A percentile compares a stretch with the other conserved stretches of the same genome.
These are phyloP conservation scores for Plecotus auritus DNA, from an alignment of 2,113 vertebrate species.

Conservation along the genomic window DNA sequence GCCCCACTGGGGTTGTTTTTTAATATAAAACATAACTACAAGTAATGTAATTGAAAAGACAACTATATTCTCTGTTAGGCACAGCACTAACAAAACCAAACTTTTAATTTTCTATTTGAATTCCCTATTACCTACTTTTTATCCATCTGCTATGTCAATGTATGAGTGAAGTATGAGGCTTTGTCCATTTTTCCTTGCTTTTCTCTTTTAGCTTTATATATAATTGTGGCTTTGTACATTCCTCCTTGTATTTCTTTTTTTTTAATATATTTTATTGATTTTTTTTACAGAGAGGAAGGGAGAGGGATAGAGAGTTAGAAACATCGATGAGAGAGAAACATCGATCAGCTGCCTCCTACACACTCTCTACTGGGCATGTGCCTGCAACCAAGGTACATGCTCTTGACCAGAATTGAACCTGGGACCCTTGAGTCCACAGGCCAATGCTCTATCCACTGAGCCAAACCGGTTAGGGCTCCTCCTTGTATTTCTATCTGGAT, in stretches of 20 bases:
- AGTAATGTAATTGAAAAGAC: background rate
- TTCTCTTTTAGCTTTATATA: background rate
- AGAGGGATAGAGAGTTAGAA: no score
- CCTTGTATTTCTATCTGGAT: background rate
- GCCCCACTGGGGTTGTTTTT: background rate
- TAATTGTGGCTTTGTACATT: background rate
- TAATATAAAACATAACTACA: slow-evolving; percentile 42
- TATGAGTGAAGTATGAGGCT: background rate
- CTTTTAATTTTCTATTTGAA: background rate
- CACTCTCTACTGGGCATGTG: no score
- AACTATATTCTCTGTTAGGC: background rate
- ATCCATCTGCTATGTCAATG: background rate
- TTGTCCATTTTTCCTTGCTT: background rate
- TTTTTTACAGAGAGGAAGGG: no score
- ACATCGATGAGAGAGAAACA: no score
- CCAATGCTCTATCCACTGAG: no score
- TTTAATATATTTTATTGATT: no score
- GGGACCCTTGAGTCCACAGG: no score
- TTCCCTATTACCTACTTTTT: background rate
- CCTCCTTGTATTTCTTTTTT: background rate
- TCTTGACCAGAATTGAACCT: no score
- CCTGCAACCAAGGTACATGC: no score
- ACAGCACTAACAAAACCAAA: background rate
- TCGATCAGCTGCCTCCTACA: no score
- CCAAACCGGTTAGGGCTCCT: no score